These are phyloP conservation scores for Ceyx margarethae DNA, from an alignment of 2,113 vertebrate species.

Conservation along the genomic window DNA sequence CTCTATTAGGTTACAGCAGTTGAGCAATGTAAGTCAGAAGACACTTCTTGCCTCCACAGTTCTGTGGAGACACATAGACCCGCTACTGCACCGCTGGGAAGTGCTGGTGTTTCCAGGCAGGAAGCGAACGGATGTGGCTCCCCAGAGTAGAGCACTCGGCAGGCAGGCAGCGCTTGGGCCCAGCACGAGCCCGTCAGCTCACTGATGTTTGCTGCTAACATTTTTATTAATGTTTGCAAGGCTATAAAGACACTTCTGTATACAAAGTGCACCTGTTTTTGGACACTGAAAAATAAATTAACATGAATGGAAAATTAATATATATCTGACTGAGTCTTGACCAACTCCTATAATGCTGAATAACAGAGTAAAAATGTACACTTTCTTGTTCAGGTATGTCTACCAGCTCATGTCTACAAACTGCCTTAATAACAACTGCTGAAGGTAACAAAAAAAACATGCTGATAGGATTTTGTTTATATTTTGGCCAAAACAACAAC, in stretches of 20 bases:
- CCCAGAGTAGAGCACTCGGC: neutral
- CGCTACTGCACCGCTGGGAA: neutral
- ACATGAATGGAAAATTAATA: neutral
- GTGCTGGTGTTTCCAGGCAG: neutral
- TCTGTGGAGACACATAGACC: rapidly evolving
- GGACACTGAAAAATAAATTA: neutral
- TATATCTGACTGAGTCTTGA: neutral
- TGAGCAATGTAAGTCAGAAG: neutral
- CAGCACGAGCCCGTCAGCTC: rapidly evolving
- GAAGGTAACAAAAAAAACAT: neutral
- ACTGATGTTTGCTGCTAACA: rapidly evolving
- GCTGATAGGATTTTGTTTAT: neutral
- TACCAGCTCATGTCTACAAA: neutral
- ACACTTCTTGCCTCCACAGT: neutral
- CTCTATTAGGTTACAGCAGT: neutral
- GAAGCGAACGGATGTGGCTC: neutral
- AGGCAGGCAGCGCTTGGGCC: neutral
- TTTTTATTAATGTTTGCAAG: neutral
- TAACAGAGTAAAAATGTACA: neutral
- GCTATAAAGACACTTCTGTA: neutral
- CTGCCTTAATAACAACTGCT: neutral
- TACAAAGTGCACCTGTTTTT: neutral
- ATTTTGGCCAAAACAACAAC: neutral
- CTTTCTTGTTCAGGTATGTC: neutral
- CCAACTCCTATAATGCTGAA: neutral